Conservation (phyloP, 2,797 vertebrate species). For the Xenentodon cancila region DNA sequence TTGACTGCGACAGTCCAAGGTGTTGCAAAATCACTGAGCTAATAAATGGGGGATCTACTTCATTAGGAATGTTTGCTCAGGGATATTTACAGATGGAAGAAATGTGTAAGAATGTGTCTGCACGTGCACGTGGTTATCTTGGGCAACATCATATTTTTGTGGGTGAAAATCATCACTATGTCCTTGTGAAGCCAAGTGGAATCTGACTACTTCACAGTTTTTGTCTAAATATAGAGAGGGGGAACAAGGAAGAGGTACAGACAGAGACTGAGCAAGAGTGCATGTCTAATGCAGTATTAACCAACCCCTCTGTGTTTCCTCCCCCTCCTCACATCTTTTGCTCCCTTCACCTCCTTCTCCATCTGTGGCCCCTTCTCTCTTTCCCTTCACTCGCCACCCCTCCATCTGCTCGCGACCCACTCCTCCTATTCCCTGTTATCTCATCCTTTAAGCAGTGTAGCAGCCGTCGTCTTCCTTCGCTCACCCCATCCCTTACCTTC, state of each 20-base stretch:
- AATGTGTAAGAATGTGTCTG: conserved; percentile 21
- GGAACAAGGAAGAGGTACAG: conserved; percentile 56
- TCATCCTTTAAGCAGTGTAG: conserved; percentile 37
- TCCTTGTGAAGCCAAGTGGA: conserved; percentile 72
- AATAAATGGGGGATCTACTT: conserved; percentile 47
- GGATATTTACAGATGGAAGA: conserved; percentile 35
- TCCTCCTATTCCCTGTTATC: conserved; percentile 17
- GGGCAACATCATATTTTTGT: conserved; percentile 46
- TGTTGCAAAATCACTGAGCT: conserved; percentile 52
- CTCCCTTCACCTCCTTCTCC: conserved; percentile 67
- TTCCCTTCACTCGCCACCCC: conserved; percentile 45
- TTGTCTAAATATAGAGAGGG: conserved; percentile 80
- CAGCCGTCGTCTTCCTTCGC: conserved; percentile 20
- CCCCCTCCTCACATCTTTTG: conserved; percentile 62
- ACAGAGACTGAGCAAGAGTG: conserved; percentile 56
- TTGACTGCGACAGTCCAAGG: conserved; percentile 52
- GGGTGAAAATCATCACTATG: conserved; percentile 74
- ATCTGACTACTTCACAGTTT: conserved; percentile 82
- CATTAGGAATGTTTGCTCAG: conserved; percentile 33
- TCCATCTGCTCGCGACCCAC: conserved; percentile 53
- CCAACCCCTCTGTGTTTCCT: conserved; percentile 61
- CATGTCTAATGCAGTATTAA: conserved; percentile 76
- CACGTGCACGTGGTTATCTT: conserved; percentile 51
- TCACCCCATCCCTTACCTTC: conserved; percentile 20
- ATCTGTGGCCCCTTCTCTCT: conserved; percentile 64